Percentiles rank a stretch among this genome's conserved stretches.
These are phyloP conservation scores for Anabas testudineus DNA, from an alignment of 2,797 vertebrate genomes.

Conservation along the genomic window DNA sequence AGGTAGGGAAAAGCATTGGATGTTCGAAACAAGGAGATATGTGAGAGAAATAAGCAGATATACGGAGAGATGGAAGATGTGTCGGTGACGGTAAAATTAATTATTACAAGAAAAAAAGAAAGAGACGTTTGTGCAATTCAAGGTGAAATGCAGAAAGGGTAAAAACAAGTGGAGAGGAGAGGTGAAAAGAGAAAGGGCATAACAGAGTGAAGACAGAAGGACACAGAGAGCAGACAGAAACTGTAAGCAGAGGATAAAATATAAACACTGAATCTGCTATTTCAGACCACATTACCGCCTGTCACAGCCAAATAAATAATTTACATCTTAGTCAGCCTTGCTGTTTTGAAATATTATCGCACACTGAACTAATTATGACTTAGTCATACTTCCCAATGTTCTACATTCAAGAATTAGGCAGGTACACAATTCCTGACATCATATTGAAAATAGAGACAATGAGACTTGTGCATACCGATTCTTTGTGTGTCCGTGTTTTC, in stretches of 20 bases:
- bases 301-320: slow-evolving; percentile 43
- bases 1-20: slow-evolving; percentile 16
- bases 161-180: slow-evolving; percentile 33
- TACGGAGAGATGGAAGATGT: not conserved
- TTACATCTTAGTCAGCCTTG: slow-evolving; percentile 26
- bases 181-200: slow-evolving; percentile 19
- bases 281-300: slow-evolving; percentile 16
- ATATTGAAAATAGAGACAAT: slow-evolving; percentile 27
- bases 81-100: slow-evolving; percentile 16
- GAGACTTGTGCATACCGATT: slow-evolving; percentile 82
- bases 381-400: slow-evolving; percentile 15
- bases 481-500: slow-evolving; percentile 90
- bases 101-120: slow-evolving; percentile 19
- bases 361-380: slow-evolving; percentile 46
- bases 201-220: slow-evolving; percentile 15
- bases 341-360: slow-evolving; percentile 44
- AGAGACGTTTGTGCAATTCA: slow-evolving; percentile 27
- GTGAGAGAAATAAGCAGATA: not conserved
- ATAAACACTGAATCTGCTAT: slow-evolving; percentile 34
- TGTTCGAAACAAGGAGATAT: slow-evolving; percentile 24
- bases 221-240: slow-evolving; percentile 18
- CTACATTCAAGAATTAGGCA: slow-evolving; percentile 33
- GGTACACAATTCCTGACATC: slow-evolving; percentile 37
- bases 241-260: slow-evolving; percentile 19
- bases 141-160: slow-evolving; percentile 30